These are phyloP conservation scores for Sternarchorhynchus goeldii DNA, from an alignment of 2,797 vertebrate species.

Conservation along the genomic window DNA sequence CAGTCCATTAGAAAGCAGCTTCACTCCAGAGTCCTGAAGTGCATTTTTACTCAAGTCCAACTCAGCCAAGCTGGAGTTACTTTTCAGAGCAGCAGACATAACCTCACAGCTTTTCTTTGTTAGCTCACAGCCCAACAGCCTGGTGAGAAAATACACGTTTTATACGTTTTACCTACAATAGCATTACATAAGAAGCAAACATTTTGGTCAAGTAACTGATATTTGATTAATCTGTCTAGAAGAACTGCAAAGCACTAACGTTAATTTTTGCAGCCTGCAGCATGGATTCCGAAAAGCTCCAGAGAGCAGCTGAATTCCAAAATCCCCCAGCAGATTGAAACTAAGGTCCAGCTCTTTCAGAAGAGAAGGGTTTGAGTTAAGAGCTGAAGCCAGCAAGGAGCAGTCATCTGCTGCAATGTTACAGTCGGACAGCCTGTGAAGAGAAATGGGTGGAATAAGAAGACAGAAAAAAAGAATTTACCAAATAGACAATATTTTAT, in stretches of 20 bases:
- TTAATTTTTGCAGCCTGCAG: slow-evolving; percentile 42
- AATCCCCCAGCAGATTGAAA: slow-evolving; percentile 28
- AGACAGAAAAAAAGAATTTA: background rate
- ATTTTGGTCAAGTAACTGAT: background rate
- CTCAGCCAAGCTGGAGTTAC: slow-evolving; percentile 31
- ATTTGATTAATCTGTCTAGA: background rate
- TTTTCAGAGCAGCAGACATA: slow-evolving; percentile 10
- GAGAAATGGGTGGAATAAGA: background rate
- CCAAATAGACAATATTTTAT: background rate
- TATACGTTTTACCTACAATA: background rate
- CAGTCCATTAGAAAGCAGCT: slow-evolving; percentile 25
- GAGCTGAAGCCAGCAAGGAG: slow-evolving; percentile 13
- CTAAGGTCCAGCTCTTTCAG: slow-evolving; percentile 46
- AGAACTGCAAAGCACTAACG: slow-evolving; percentile 15
- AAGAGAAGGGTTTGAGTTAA: slow-evolving; percentile 34
- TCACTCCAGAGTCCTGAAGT: slow-evolving; percentile 20
- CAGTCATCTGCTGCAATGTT: slow-evolving; percentile 23
- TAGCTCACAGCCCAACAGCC: slow-evolving; percentile 35
- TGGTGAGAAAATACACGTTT: slow-evolving; percentile 9
- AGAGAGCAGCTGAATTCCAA: background rate
- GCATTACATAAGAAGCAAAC: background rate
- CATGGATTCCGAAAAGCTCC: slow-evolving; percentile 3
- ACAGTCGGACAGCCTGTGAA: slow-evolving; percentile 48
- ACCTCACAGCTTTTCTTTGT: slow-evolving; percentile 4
- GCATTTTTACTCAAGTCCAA: slow-evolving; percentile 49